phyloP scores from a whole-genome alignment of 2,888 invertebrate species.

The Acleris literana region DNA sequence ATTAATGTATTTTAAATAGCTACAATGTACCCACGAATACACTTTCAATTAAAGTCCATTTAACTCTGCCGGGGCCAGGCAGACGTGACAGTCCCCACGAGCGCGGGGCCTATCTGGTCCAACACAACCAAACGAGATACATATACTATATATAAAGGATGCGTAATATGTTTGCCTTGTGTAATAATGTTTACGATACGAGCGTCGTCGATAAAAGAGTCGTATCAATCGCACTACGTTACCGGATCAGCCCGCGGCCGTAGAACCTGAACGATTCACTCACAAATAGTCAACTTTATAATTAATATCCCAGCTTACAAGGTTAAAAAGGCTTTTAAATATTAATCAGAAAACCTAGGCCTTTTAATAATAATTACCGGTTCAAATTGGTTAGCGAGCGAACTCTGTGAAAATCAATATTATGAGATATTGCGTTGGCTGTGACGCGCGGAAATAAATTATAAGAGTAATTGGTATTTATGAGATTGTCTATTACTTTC shows the following conservation, averaged over 20 bases:
- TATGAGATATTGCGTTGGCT: not conserved
- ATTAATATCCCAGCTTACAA: not conserved
- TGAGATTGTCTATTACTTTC: conserved; percentile 8
- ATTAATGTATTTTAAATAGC: not conserved
- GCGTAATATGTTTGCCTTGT: conserved; percentile 35
- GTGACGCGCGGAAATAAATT: not conserved
- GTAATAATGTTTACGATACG: conserved; percentile 36
- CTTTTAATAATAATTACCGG: conserved; percentile 9
- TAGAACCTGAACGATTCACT: conserved; percentile 11
- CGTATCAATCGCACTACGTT: conserved; percentile 19
- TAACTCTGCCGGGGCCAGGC: conserved; percentile 4
- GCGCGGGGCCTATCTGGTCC: conserved; percentile 23
- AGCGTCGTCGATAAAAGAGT: conserved; percentile 33
- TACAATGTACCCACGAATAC: not conserved
- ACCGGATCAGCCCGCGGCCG: conserved; percentile 11
- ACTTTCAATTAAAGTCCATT: conserved; percentile 5
- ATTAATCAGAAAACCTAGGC: not conserved
- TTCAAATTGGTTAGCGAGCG: conserved; percentile 9
- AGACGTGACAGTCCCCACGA: conserved; percentile 35
- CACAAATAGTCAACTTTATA: not conserved
- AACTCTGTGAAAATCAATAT: conserved; percentile 7
- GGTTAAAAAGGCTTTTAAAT: conserved; percentile 1
- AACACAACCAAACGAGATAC: conserved; percentile 3
- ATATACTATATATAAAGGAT: conserved; percentile 21
- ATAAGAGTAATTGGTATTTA: conserved; percentile 5